Evolutionary conservation across 2,113 vertebrate species (phyloP).

Genomic region (Scalopus aquaticus): DNA sequence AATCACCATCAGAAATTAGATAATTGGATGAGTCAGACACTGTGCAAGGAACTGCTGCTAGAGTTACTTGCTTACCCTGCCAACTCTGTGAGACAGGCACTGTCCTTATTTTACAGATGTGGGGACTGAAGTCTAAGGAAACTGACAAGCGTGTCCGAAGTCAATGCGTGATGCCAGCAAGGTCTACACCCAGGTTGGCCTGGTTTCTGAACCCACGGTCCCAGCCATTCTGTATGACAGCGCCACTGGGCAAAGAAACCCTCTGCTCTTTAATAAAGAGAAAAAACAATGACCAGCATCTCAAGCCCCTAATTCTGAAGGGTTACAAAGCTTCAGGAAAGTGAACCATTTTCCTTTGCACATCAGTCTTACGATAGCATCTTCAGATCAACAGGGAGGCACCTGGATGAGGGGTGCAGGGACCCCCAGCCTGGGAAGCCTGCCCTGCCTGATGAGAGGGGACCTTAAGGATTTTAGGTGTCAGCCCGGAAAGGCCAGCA

Average conservation of each 20-base stretch:
- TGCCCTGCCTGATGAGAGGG: not conserved
- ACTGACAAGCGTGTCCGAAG: not conserved
- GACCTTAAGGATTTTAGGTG: not conserved
- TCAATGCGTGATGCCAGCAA: not conserved
- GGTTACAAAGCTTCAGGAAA: not conserved
- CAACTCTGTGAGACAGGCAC: not conserved
- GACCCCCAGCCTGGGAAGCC: not conserved
- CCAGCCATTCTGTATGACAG: not conserved
- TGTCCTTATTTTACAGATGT: not conserved
- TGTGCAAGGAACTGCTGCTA: not conserved
- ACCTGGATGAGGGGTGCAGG: not conserved
- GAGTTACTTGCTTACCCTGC: not conserved
- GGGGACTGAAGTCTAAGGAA: not conserved
- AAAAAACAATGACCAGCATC: not conserved
- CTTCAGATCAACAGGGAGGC: not conserved
- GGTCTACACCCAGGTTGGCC: not conserved
- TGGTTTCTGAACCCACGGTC: not conserved
- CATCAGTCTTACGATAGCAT: not conserved
- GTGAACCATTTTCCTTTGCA: not conserved
- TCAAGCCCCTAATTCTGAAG: slow-evolving; percentile 2
- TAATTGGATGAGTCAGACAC: not conserved
- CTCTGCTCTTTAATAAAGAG: slow-evolving; percentile 7
- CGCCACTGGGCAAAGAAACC: not conserved
- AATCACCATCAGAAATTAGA: not conserved
- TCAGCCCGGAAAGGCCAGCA: not conserved